These are phyloP conservation scores for Steatocranus sp. DNA, from an alignment of 2,797 vertebrate species.

Conservation along the genomic window DNA sequence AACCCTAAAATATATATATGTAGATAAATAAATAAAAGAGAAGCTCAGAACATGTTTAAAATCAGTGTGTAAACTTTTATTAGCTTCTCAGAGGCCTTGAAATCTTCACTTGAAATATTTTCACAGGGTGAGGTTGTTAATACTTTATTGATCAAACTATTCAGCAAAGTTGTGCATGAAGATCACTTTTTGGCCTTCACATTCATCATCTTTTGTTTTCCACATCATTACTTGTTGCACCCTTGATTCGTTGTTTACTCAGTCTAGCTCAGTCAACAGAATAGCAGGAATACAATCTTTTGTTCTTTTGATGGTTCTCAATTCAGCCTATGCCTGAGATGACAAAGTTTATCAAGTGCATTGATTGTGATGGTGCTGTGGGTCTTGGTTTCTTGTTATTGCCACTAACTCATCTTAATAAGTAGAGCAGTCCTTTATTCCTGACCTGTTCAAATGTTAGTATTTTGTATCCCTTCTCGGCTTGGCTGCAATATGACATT, in stretches of 20 bases:
- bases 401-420: neutral
- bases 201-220: neutral
- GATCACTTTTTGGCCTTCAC: neutral
- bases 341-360: neutral
- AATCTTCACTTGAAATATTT: neutral
- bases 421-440: neutral
- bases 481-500: neutral
- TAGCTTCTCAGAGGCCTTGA: neutral
- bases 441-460: neutral
- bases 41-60: neutral
- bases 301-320: neutral
- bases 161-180: neutral
- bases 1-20: neutral
- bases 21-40: neutral
- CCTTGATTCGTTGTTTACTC: neutral
- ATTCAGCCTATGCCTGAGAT: neutral
- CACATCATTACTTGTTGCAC: neutral
- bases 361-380: neutral
- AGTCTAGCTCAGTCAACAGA: neutral
- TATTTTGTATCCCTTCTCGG: neutral
- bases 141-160: neutral
- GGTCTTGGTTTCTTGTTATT: neutral
- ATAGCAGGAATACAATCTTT: neutral
- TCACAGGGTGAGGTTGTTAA: neutral
- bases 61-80: neutral